phyloP scores from a whole-genome alignment of 2,113 vertebrate genomes.

The Lethenteron reissneri region DNA sequence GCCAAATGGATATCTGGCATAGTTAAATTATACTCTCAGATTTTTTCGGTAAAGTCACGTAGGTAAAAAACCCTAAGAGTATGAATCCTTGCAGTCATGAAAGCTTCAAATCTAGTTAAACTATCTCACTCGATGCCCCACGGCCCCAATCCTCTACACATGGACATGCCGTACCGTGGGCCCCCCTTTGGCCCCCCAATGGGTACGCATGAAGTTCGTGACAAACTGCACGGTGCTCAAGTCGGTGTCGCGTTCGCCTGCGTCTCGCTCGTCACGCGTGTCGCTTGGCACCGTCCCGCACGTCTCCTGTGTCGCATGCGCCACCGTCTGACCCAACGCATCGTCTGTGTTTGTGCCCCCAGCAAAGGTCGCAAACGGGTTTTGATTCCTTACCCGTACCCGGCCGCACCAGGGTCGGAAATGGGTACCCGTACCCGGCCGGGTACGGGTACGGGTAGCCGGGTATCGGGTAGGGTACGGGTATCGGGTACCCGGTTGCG shows the following conservation, averaged over 20 bases:
- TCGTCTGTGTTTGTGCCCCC: constrained; percentile 24
- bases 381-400: no score
- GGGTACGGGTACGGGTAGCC: no score
- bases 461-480: no score
- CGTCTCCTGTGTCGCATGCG: no score
- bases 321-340: not conserved
- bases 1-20: not conserved
- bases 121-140: constrained; percentile 65
- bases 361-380: no score
- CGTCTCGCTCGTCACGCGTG: not conserved
- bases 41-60: not conserved
- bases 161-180: constrained; percentile 74
- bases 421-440: no score
- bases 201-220: constrained; percentile 29
- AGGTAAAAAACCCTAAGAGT: constrained; percentile 26
- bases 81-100: constrained; percentile 25
- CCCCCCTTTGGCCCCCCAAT: constrained; percentile 60
- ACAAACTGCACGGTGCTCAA: not conserved
- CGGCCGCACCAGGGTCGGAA: no score
- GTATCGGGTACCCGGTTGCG: no score
- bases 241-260: not conserved
- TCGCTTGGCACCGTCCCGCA: no score
- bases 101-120: constrained; percentile 5
- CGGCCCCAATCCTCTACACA: constrained; percentile 39
- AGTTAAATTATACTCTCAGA: constrained; percentile 17